Base-by-base conservation (phyloP, 2,888 invertebrate species). In the Phytoseiulus persimilis region DNA sequence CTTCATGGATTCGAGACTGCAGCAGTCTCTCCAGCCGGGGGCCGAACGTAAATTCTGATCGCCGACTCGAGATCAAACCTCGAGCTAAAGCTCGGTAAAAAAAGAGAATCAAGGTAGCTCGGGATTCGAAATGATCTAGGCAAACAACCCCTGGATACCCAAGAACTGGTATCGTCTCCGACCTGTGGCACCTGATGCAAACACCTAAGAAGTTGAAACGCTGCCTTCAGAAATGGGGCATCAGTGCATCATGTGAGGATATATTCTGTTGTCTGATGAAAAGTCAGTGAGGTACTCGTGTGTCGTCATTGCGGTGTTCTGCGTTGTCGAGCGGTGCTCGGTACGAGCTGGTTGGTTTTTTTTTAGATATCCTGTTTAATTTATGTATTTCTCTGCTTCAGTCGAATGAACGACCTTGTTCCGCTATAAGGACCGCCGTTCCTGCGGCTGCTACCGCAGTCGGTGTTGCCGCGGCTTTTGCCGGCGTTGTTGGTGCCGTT, bases 361-460 rank as follows among this genome's bases (percentile, higher is more conserved):
- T 65, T 65, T 65, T 65, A 65, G 65, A 65, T 65, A 14, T 65
- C 65, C 65, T 65, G 65, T 65, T 65, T 65, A 65, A 65, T 65
- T 65, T 65, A 65, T 65, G 65, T 65, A 65, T 65, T 65, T 65
- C 23, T 65, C 65, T 65, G 65, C 65, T 28, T 6, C 65, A 65
- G 65, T 65, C 65, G 65, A 65, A 65, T 65, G 65, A 65, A 65
- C 65, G 65, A 65, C 65, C 65, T 65, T 65, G 65, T 65, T 65
- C 65, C 65, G 65, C 65, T 65, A 18, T 65, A 23, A 65, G 65
- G 65, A 65, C 65, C 65, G 65, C 65, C 65, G 18, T 18, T 65
- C 9, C 65, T 11, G 65, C 18, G 9, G 65, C 9, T 28, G 65
- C 18, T 65, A 18, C 65, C 28, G 65, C 65, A 18, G 65, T 18